These are phyloP conservation scores for Xylocopa sonorina DNA, from an alignment of 1,140 invertebrate species.

Conservation along the genomic window DNA sequence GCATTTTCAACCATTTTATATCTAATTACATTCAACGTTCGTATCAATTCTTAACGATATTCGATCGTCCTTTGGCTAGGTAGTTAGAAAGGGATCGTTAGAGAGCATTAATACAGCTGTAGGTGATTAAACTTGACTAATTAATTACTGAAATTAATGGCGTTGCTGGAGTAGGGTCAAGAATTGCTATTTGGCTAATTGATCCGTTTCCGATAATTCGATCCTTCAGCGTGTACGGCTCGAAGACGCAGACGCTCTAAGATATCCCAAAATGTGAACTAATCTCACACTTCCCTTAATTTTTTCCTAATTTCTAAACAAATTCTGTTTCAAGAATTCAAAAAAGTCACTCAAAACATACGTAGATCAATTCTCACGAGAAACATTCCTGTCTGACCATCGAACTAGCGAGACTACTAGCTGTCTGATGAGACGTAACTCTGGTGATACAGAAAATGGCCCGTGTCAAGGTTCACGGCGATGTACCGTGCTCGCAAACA, in stretches of 20 bases:
- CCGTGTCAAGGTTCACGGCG: not conserved
- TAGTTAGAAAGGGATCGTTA: not conserved
- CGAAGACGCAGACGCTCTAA: not conserved
- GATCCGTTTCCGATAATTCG: constrained; percentile 24
- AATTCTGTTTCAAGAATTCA: no score
- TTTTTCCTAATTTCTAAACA: no score
- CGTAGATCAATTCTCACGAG: not conserved
- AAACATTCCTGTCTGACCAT: not conserved
- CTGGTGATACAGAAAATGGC: not conserved
- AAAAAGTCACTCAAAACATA: not conserved
- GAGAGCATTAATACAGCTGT: not conserved
- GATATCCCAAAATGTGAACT: no score
- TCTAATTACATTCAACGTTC: not conserved
- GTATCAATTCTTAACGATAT: not conserved
- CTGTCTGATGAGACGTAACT: not conserved
- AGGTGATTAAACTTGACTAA: constrained; percentile 20
- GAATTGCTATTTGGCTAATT: constrained; percentile 22
- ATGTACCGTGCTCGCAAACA: no score
- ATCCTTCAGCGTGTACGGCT: not conserved
- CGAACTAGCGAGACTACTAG: not conserved
- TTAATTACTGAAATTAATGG: constrained; percentile 28
- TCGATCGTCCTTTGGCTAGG: not conserved
- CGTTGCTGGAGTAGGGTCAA: not conserved
- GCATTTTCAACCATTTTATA: not conserved
- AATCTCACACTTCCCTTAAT: no score